Base-by-base conservation (phyloP, 2,888 invertebrate species). In the Agrotis exclamationis region DNA sequence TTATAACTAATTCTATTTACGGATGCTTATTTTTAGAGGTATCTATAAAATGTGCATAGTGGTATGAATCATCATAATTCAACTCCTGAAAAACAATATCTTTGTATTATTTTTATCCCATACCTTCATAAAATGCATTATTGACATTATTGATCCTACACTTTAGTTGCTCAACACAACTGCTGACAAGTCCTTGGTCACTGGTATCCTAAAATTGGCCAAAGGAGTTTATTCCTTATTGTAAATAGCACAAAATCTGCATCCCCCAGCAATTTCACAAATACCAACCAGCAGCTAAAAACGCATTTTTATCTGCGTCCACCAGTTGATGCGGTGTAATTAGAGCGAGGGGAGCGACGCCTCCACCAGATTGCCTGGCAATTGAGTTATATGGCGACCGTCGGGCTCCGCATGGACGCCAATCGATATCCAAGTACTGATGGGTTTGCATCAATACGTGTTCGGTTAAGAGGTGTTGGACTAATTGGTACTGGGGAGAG, bases 301-400 rank as follows among this genome's bases (percentile, higher is more conserved):
- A 71, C 73, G 62, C 70, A 74, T 79, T 72, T 83, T 79, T 85
- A 82, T 80, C 79, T 64, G 65, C 47, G 53, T 70, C 65, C 58
- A 74, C 39, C 74, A 79, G 63, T 72, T 65, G 71, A 76, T 67
- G 74, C 74, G 76, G 72, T 75, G 84, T 82, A 88, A 89, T 89
- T 86, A 86, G 76, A 82, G 76, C 74, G 28, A 24, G 83, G 87
- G 76, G 74, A 76, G 85, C 88, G 92, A 90, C 93, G 93, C 89
- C 92, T 92, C 85, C 87, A 86, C 89, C 89, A 93, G 93, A 95
- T 95, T 95, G 94, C 90, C 91, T 90, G 87, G 90, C 93, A 93
- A 95, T 95, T 88, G 93, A 94, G 93, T 95, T 95, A 95, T 86
- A 84, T 70, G 75, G 79, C 80, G 78, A 80, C 72, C 79, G 85